Base-by-base conservation (phyloP, 2,888 invertebrate species). In the Microctonus aethiopoides region DNA sequence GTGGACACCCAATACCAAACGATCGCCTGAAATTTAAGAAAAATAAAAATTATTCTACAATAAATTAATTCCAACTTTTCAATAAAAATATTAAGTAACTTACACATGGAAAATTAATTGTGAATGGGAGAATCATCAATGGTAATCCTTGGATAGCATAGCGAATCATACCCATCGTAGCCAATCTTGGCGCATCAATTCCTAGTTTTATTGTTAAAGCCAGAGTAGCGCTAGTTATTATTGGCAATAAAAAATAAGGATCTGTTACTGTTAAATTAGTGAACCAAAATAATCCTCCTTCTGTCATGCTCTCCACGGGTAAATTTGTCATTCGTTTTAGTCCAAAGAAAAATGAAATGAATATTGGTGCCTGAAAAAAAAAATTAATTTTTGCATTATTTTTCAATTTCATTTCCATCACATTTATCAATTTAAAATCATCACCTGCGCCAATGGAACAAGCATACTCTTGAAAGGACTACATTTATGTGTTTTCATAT, bases 231-330 rank as follows among this genome's bases (percentile, higher is more conserved):
- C 94, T 92, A 0, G 98, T 98, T 62, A 97, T 88, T 0, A 97
- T 6, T 0, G 99, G 99, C 68, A 99, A 88, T 13, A 95, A 75
- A 82, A 93, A 98, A 85, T 90, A 95, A 57, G 97, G 98, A 88
- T 99, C 99, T 2, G 94, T 90, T 10, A 95, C 86, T 0, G 98
- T 97, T 56, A 99, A 89, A 89, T 99, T 97, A 2, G 90, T 88
- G 84, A 99, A 98, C 99, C 99, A 99, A 79, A 90, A 92, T 0
- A 96, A 76, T 0, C 99, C 99, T 34, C 99, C 99, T 0, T 91
- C 89, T 74, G 91, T 90, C 90, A 99, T 90, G 83, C 97, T 97
- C 52, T 95, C 96, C 39, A 99, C 94, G 1, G 98, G 98, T 34
- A 93, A 90, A 81, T 93, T 93, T 0, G 96, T 92, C 98, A 99